Conservation (phyloP, 2,113 vertebrate genomes). For the Prionailurus bengalensis region DNA sequence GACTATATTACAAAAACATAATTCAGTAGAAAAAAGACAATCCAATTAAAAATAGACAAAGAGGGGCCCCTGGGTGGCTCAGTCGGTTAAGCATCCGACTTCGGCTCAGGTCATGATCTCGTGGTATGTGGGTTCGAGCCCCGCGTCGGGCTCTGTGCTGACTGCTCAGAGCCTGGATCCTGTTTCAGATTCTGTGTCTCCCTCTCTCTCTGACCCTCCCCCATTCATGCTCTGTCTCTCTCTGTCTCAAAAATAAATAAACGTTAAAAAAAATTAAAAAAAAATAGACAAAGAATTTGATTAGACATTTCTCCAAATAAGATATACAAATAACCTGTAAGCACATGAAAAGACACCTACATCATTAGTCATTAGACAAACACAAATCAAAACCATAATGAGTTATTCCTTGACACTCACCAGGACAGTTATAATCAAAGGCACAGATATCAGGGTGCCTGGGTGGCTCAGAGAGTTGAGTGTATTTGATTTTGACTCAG, state of each 20-base stretch:
- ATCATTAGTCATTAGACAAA: neutral
- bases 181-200: too few relatives aligned
- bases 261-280: neutral
- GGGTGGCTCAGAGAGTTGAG: too few relatives aligned
- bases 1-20: neutral
- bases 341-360: neutral
- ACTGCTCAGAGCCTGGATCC: too few relatives aligned
- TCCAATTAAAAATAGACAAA: neutral
- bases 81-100: too few relatives aligned
- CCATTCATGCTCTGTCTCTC: too few relatives aligned
- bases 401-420: neutral
- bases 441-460: neutral
- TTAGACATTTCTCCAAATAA: neutral
- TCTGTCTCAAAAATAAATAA: too few relatives aligned
- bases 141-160: too few relatives aligned
- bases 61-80: too few relatives aligned
- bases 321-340: neutral
- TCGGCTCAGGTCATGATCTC: too few relatives aligned
- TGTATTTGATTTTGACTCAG: too few relatives aligned
- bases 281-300: neutral
- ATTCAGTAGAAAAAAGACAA: neutral
- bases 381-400: neutral
- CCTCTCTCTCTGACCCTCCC: too few relatives aligned
- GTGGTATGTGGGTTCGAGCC: too few relatives aligned
- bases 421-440: neutral